Base-by-base conservation (phyloP, 92 coral and sea anemone genomes). In the Nematostella vectensis region DNA sequence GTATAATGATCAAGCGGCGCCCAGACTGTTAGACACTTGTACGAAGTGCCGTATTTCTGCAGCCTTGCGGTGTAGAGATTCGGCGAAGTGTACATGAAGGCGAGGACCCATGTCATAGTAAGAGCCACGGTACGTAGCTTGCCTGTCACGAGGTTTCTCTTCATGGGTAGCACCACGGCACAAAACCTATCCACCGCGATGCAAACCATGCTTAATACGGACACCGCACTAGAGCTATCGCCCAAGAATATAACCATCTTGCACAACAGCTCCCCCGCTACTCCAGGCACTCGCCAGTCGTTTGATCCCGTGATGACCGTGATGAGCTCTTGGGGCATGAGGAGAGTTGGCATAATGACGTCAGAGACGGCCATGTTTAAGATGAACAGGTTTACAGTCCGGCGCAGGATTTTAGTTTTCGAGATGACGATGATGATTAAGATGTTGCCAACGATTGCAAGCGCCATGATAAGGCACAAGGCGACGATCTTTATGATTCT, bases 91-190 rank as follows among this genome's bases (percentile, higher is more conserved):
- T 51, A 69, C 20, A 33, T 49, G 13, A 48, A 15, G 25, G 67
- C 66, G 24, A 69, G 4, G 16, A 59, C 48, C 76, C 76, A 69
- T 1, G 67, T 69, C 1, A 59, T 20, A 16, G 44, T 26, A 16
- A 69, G 58, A 1, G 33, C 51, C 29, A 47, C 47, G 20, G 23
- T 31, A 18, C 67, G 66, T 15, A 25, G 33, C 54, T 10, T 58
- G 21, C 68, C 33, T 3, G 66, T 50, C 47, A 69, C 42, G 25
- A 60, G 61, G 23, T 40, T 48, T 19, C 58, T 44, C 36, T 59
- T 69, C 67, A 69, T 36, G 23, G 76, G 68, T 17, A 57, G 43
- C 6, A 59, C 76, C 4, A 69, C 76, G 16, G 67, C 67, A 19
- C 66, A 69, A 21, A 69, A 69, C 27, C 76, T 39, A 17, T 69